Conservation (phyloP, 2,113 vertebrate species). For the Xenopus laevis region DNA sequence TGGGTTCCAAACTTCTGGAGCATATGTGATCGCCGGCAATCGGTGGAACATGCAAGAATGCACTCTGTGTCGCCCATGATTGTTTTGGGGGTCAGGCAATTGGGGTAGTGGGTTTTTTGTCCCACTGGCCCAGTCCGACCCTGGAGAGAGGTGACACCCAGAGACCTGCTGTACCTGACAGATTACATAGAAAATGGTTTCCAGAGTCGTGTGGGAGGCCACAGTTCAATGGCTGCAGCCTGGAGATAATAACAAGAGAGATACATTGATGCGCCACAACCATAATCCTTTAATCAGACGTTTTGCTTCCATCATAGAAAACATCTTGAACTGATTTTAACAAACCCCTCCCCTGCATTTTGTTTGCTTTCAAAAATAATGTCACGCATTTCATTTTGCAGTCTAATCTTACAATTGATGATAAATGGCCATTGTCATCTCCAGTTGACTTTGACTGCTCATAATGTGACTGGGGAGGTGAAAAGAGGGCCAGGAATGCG, state of each 20-base stretch:
- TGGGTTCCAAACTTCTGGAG: no score
- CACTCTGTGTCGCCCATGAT: no score
- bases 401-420: conserved; percentile 57
- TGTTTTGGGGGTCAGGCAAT: no score
- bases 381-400: conserved; percentile 62
- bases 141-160: conserved; percentile 5
- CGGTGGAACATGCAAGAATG: no score
- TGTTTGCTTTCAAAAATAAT: conserved; percentile 38
- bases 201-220: conserved; percentile 49
- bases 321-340: conserved; percentile 68
- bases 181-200: conserved; percentile 6
- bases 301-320: conserved; percentile 59
- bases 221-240: conserved; percentile 66
- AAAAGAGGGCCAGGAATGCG: conserved; percentile 32
- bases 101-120: no score
- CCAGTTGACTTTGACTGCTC: conserved; percentile 52
- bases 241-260: conserved; percentile 58
- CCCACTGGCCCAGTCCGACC: no score
- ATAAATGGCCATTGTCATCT: conserved; percentile 62
- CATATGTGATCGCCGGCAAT: no score
- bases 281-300: conserved; percentile 60
- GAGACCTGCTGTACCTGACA: conserved; percentile 22
- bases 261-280: conserved; percentile 56
- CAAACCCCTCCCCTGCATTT: conserved; percentile 53
- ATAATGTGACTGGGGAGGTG: conserved; percentile 45